A percentile compares a stretch with the other conserved stretches of the same genome.
Evolutionary conservation across 1,140 invertebrate species (phyloP).

Genomic region (Lysiphlebus fabarum): DNA sequence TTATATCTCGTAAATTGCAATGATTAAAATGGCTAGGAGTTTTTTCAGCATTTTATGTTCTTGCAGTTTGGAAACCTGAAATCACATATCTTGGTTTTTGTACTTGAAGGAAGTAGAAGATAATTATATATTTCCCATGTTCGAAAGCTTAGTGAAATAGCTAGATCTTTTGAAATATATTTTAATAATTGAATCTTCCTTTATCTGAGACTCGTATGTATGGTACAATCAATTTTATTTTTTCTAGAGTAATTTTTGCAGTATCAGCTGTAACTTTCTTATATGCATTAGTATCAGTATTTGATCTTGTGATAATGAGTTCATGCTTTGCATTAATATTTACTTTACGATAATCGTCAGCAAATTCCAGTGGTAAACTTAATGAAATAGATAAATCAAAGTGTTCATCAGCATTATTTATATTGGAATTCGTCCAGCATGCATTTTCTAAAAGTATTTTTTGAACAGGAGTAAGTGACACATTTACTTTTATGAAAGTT

Average conservation of each 20-base stretch:
- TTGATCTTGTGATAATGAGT: constrained; percentile 45
- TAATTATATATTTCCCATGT: constrained; percentile 46
- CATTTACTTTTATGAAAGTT: constrained; percentile 45
- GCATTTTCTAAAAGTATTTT: constrained; percentile 31
- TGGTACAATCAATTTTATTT: constrained; percentile 30
- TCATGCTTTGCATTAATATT: constrained; percentile 51
- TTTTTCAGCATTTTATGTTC: constrained; percentile 14
- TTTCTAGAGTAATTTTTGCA: constrained; percentile 25
- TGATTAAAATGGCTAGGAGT: constrained; percentile 28
- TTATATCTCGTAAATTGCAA: constrained; percentile 30
- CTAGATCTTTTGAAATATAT: constrained; percentile 30
- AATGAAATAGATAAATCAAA: constrained; percentile 47
- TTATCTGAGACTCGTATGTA: constrained; percentile 31
- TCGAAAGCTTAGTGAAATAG: no score
- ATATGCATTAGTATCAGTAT: constrained; percentile 32
- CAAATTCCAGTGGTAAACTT: constrained; percentile 46
- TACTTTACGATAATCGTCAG: constrained; percentile 53
- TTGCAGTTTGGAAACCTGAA: constrained; percentile 26
- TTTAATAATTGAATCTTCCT: constrained; percentile 29
- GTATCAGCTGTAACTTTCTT: constrained; percentile 4
- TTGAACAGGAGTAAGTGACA: constrained; percentile 32
- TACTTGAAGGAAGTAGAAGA: constrained; percentile 35
- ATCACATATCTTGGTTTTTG: constrained; percentile 32
- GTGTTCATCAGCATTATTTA: constrained; percentile 27
- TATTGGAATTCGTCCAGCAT: constrained; percentile 31